Percentiles rank a stretch among this genome's conserved stretches.
Conservation (phyloP, 2,113 vertebrate genomes). For the Datnioides undecimradiatus region DNA sequence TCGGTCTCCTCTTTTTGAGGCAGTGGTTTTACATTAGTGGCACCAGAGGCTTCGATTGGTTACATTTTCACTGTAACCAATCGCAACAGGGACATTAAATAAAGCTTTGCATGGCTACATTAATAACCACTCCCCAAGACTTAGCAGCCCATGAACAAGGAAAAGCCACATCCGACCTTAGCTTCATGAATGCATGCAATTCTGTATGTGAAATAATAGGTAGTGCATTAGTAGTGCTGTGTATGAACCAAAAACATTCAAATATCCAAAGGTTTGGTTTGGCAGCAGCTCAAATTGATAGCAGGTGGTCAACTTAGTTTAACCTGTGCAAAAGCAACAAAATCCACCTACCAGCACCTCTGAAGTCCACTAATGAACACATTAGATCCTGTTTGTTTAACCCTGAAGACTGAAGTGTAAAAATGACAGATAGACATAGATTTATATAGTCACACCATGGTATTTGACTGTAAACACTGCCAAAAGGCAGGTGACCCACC, state of each 20-base stretch:
- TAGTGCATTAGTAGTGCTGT: no score
- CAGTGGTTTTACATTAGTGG: background rate
- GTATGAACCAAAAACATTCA: background rate
- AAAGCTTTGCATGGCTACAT: background rate
- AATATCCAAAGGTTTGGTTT: no score
- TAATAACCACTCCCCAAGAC: background rate
- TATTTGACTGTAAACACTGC: no score
- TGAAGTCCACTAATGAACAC: background rate
- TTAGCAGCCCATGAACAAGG: background rate
- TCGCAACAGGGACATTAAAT: background rate
- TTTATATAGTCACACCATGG: no score
- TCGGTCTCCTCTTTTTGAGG: background rate
- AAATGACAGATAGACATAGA: no score
- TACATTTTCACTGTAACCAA: background rate
- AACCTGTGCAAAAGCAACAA: no score
- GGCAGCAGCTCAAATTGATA: no score
- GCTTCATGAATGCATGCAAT: background rate
- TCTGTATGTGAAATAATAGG: background rate
- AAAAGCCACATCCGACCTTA: background rate
- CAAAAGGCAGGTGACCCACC: background rate
- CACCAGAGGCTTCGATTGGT: slow-evolving; percentile 8
- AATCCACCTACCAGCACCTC: no score
- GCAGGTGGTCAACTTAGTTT: no score
- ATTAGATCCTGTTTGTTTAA: no score
- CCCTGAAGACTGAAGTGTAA: no score